phyloP scores from a whole-genome alignment of 2,888 invertebrate species.

The Caenorhabditis sinica region DNA sequence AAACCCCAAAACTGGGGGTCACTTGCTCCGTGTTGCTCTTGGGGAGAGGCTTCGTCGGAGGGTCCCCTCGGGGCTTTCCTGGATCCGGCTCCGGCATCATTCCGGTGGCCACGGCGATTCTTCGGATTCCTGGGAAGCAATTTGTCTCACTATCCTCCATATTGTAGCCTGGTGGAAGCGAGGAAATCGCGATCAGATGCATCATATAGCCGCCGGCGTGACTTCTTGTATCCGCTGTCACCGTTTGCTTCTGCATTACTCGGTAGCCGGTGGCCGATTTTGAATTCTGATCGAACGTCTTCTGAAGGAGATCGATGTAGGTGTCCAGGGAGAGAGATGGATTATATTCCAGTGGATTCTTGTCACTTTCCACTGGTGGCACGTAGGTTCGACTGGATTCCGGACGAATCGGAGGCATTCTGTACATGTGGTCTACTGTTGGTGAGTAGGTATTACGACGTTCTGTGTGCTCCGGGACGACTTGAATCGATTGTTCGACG shows the following conservation, averaged over 20 bases:
- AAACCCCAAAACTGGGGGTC: slow-evolving; percentile 7
- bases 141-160: background rate
- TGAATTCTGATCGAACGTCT: slow-evolving; percentile 27
- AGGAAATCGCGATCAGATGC: background rate
- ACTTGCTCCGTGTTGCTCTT: background rate
- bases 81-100: slow-evolving; percentile 28
- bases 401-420: background rate
- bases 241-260: slow-evolving; percentile 7
- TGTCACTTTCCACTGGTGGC: background rate
- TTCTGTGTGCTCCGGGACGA: background rate
- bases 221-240: background rate
- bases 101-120: background rate
- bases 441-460: slow-evolving; percentile 18
- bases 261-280: slow-evolving; percentile 10
- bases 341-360: slow-evolving; percentile 17
- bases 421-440: slow-evolving; percentile 35
- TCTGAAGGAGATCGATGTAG: slow-evolving; percentile 18
- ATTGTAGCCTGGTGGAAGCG: background rate
- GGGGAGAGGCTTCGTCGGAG: background rate
- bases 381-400: background rate
- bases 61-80: slow-evolving; percentile 13
- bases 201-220: slow-evolving; percentile 38
- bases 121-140: background rate
- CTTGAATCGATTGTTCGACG: background rate
- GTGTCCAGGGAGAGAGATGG: slow-evolving; percentile 1